Evolutionary conservation across 2,888 invertebrate species (phyloP).

Genomic region (Nycteola revayana): DNA sequence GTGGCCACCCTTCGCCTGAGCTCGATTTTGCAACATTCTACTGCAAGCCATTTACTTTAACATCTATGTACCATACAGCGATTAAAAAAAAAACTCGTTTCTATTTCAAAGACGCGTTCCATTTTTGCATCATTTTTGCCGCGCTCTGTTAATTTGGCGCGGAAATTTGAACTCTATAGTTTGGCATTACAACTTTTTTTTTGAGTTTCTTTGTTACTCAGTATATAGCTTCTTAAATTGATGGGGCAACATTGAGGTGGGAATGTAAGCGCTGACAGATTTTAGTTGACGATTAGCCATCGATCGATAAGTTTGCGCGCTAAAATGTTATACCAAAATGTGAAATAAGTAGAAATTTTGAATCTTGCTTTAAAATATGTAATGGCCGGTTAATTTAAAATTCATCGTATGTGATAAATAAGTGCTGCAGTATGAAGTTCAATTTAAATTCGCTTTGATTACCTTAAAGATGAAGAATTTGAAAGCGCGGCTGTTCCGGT

Average conservation of each 20-base stretch:
- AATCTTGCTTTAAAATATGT: constrained; percentile 6
- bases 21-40: constrained; percentile 58
- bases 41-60: constrained; percentile 50
- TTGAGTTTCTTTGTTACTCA: constrained; percentile 7
- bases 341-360: too few species aligned
- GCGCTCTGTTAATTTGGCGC: constrained; percentile 5
- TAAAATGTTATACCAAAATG: constrained; percentile 10
- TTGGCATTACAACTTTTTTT: neutral
- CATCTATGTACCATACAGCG: constrained; percentile 25
- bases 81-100: constrained; percentile 6
- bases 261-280: constrained; percentile 23
- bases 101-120: constrained; percentile 29
- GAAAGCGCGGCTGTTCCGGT: too few species aligned
- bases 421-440: too few species aligned
- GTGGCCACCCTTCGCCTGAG: constrained; percentile 61
- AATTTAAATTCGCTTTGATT: too few species aligned
- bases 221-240: constrained; percentile 15
- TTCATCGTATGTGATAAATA: too few species aligned
- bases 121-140: constrained; percentile 18
- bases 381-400: too few species aligned
- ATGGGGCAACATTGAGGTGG: constrained; percentile 28
- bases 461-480: too few species aligned
- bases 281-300: constrained; percentile 27
- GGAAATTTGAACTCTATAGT: constrained; percentile 15
- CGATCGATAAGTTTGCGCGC: constrained; percentile 24